Percentiles rank a stretch among this genome's conserved stretches.
Evolutionary conservation across 23 tunicate species (phyloP).

Genomic region (Diplosoma virens): DNA sequence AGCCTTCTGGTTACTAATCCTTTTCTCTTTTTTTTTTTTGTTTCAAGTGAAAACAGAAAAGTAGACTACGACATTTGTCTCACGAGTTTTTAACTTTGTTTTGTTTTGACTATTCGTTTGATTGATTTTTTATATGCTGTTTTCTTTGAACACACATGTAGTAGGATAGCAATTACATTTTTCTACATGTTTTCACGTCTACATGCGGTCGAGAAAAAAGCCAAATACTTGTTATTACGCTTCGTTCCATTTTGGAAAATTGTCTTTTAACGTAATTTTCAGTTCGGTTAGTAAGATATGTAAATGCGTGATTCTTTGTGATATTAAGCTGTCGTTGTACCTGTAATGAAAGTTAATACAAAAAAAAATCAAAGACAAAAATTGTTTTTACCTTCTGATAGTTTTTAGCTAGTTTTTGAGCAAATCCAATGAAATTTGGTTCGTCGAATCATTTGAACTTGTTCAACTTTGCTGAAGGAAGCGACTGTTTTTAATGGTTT

Average conservation of each 20-base stretch:
- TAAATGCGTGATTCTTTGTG: conserved; percentile 12
- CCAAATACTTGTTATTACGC: background rate
- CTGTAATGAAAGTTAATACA: conserved; percentile 13
- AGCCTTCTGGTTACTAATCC: conserved; percentile 55
- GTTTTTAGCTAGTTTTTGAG: too few relatives aligned
- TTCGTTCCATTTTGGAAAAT: background rate
- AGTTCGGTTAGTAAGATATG: background rate
- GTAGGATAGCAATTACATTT: background rate
- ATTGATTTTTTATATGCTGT: background rate
- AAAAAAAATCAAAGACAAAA: conserved; percentile 12
- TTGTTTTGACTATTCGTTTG: background rate
- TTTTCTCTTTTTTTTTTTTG: background rate
- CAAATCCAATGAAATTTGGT: too few relatives aligned
- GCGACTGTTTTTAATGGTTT: too few relatives aligned
- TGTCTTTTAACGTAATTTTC: background rate
- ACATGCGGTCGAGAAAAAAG: too few relatives aligned
- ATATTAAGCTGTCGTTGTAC: conserved; percentile 22
- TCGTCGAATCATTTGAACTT: too few relatives aligned
- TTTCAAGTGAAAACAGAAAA: background rate
- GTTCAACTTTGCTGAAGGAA: too few relatives aligned
- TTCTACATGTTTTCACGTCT: background rate
- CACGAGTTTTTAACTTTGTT: conserved; percentile 7
- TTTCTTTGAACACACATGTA: background rate
- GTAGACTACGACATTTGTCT: background rate
- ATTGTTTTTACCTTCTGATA: background rate